A percentile compares a stretch with the other conserved stretches of the same genome.
Evolutionary conservation across 1,140 invertebrate genomes (phyloP).

Genomic region (Drosophila athabasca): DNA sequence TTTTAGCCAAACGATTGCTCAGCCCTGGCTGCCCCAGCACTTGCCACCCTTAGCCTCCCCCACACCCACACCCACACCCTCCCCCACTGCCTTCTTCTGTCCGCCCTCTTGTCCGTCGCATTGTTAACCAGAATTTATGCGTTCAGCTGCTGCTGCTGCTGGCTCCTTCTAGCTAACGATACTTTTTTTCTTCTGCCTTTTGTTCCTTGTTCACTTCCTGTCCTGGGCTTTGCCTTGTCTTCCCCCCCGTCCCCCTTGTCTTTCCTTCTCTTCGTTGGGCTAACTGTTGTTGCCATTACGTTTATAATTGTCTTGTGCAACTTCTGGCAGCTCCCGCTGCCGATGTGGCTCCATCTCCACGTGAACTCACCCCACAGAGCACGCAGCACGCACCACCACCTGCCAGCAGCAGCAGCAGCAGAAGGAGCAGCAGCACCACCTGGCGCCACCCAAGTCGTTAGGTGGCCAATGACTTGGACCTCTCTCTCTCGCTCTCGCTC

Average conservation of each 20-base stretch:
- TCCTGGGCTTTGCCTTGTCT: neutral
- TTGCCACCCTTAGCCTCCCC: no score
- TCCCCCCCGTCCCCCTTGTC: no score
- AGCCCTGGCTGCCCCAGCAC: no score
- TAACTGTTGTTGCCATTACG: slow-evolving; percentile 72
- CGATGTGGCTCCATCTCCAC: slow-evolving; percentile 22
- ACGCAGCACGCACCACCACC: no score
- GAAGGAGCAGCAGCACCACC: no score
- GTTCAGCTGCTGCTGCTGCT: slow-evolving; percentile 61
- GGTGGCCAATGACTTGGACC: neutral
- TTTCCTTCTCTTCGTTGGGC: neutral
- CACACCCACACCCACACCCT: no score
- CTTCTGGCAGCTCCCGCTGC: slow-evolving; percentile 48
- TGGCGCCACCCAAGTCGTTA: no score
- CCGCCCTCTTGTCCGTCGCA: slow-evolving; percentile 51
- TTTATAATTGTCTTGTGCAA: slow-evolving; percentile 81
- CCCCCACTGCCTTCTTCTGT: no score
- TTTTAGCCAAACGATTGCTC: slow-evolving; percentile 68
- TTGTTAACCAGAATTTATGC: slow-evolving; percentile 79
- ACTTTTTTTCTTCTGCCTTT: slow-evolving; percentile 49
- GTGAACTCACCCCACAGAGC: slow-evolving; percentile 22
- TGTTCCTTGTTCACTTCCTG: slow-evolving; percentile 14
- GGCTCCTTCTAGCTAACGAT: slow-evolving; percentile 57
- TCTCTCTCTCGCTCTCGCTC: neutral
- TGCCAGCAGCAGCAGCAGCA: no score